Base-by-base conservation (phyloP, 2,113 vertebrate species). In the Plecturocebus donacophilus region DNA sequence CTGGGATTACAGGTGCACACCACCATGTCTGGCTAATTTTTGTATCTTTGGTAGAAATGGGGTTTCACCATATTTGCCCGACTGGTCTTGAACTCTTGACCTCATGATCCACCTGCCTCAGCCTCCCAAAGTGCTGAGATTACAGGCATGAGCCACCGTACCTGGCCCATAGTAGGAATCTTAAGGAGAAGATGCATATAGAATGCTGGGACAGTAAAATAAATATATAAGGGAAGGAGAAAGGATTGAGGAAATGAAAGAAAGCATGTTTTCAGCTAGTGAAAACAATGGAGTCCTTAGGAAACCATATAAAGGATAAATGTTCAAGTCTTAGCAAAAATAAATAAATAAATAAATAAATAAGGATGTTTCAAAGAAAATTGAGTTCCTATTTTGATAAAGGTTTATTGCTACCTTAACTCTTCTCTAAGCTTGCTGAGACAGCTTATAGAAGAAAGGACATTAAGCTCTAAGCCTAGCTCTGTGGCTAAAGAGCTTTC, bases 281-380 rank as follows among this genome's bases (percentile, higher is more conserved):
- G 20, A 95, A 85, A 91, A 86, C 40, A 92, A 12, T 52, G 54
- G 32, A 61, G 20, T 77, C 21, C 16, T 82, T 80, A 70, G 73
- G 64, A 93, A 95, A 88, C 13, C 9, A 47, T 20, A 21, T 90
- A 85, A 75, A 95, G 95, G 16, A 75, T 79, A 88, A 91, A 35
- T 47, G 25, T 75, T 42, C 35, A 94, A 76, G 3, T 94, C 54
- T 25, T 76, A 40, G 10, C 12, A 0, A 32, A 56, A 80, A 30
- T n/a, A n/a, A n/a, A n/a, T n/a, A n/a, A n/a, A n/a, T n/a, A n/a
- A 79, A 64, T 23, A 47, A 71, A 27, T 80, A 3, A 87, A 42
- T 56, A 20, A 80, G 1, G 2, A 40, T 54, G 10, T 86, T 93
- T 91, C 54, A 91, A 81, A 91, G 61, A 79, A 96, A 58, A 92